Evolutionary conservation across 2,888 invertebrate genomes (phyloP).

Genomic region (Cephalotes varians): DNA sequence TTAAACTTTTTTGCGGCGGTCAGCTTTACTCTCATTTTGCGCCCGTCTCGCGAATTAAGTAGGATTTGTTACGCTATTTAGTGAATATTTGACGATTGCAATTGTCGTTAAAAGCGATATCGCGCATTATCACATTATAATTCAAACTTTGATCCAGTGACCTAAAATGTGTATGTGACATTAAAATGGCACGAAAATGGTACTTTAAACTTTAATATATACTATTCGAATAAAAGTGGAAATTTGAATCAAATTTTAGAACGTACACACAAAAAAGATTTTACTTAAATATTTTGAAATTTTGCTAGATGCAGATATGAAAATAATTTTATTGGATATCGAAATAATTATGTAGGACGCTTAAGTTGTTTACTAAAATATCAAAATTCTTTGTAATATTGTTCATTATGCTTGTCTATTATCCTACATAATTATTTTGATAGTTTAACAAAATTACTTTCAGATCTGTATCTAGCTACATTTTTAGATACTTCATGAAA

Average conservation of each 20-base stretch:
- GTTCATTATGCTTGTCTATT: no score
- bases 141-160: not conserved
- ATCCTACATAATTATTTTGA: no score
- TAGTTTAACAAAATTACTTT: no score
- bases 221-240: not conserved
- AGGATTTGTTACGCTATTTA: constrained; percentile 13
- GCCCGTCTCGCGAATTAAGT: constrained; percentile 20
- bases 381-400: no score
- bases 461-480: no score
- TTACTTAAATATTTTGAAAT: no score
- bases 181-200: not conserved
- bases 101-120: not conserved
- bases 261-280: no score
- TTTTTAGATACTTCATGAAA: no score
- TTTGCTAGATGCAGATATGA: no score
- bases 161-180: not conserved
- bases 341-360: no score
- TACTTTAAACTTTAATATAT: not conserved
- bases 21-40: constrained; percentile 27
- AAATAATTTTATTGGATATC: no score
- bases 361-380: no score
- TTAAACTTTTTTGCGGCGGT: constrained; percentile 42
- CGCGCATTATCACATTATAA: not conserved
- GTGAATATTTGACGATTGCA: not conserved
- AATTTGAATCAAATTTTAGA: not conserved